Percentiles rank a stretch among this genome's conserved stretches.
Evolutionary conservation across 2,113 vertebrate genomes (phyloP).

Genomic region (Proteles cristata): DNA sequence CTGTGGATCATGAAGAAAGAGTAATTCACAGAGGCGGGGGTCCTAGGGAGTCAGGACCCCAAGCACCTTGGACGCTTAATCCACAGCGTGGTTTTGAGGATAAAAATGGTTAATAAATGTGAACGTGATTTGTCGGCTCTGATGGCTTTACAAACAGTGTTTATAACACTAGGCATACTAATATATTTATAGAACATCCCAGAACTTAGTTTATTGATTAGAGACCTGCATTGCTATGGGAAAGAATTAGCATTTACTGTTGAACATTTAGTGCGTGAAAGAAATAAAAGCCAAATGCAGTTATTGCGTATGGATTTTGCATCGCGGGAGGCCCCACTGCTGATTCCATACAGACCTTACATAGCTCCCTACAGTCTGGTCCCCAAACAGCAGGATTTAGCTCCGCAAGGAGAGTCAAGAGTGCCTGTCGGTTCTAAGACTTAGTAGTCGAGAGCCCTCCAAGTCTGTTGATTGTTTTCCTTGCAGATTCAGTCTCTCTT

Average conservation of each 20-base stretch:
- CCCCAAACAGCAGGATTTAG: neutral
- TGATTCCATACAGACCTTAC: neutral
- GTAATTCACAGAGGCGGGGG: fast-evolving
- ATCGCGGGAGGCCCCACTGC: neutral
- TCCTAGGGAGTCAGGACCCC: too few species aligned
- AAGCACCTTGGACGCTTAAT: neutral
- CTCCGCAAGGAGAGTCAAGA: too few species aligned
- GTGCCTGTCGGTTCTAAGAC: neutral
- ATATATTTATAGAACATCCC: neutral
- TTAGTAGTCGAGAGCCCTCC: neutral
- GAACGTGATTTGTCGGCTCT: neutral
- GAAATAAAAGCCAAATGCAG: neutral
- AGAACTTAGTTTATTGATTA: neutral
- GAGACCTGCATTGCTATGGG: neutral
- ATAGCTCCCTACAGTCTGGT: neutral
- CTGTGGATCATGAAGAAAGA: neutral
- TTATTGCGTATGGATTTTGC: neutral
- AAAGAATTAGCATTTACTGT: neutral
- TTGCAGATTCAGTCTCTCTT: neutral
- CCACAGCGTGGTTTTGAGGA: neutral
- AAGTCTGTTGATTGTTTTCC: neutral
- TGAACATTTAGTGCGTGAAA: neutral
- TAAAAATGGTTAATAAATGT: neutral
- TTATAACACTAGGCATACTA: neutral
- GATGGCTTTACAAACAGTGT: neutral